Conservation (phyloP, 1,140 invertebrate genomes). For the Apolygus lucorum region DNA sequence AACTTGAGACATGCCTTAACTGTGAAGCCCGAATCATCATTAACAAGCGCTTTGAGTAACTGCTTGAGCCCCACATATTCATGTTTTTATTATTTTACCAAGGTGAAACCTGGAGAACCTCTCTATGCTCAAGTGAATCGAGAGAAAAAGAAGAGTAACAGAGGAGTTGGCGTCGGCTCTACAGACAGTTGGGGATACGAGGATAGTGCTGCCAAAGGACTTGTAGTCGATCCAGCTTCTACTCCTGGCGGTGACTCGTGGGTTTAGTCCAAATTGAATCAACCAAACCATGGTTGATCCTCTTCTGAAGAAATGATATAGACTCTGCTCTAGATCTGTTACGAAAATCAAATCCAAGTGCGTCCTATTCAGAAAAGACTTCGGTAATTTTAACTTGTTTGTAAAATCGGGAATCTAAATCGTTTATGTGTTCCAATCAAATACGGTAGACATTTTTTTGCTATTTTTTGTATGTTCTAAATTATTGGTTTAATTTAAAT, state of each 20-base stretch:
- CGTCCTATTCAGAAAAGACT: background rate
- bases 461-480: background rate
- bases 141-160: conserved; percentile 64
- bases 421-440: background rate
- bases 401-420: background rate
- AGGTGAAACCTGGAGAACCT: conserved; percentile 57
- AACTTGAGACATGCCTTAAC: too few species aligned
- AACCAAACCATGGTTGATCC: too few species aligned
- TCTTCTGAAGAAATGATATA: too few species aligned
- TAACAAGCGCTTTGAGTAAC: too few species aligned
- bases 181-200: conserved; percentile 39
- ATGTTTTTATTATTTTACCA: too few species aligned
- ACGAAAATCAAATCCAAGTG: background rate
- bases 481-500: background rate
- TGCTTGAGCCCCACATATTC: too few species aligned
- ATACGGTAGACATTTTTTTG: background rate
- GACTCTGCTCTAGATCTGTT: background rate
- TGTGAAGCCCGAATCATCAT: too few species aligned
- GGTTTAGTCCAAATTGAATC: conserved; percentile 43
- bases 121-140: conserved; percentile 72
- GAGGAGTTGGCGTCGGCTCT: conserved; percentile 45
- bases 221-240: conserved; percentile 39
- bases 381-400: background rate
- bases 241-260: conserved; percentile 48
- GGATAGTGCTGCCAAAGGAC: conserved; percentile 37